These are phyloP conservation scores for Otus scops DNA, from an alignment of 2,797 vertebrate species.

Conservation along the genomic window DNA sequence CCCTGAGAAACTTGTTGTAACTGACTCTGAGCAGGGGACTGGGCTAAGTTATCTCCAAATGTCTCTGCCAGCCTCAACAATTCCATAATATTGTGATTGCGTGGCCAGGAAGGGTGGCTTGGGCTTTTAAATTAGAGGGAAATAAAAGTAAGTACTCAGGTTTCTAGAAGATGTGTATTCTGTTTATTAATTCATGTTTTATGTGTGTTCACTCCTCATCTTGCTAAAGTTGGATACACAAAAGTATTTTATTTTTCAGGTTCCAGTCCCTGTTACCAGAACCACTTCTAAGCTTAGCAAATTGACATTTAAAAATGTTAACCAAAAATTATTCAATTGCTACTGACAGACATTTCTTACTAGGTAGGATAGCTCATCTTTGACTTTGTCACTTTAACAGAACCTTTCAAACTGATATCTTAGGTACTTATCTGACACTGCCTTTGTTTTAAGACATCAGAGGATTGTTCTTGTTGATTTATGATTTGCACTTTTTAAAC, in stretches of 20 bases:
- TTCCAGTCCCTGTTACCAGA: background rate
- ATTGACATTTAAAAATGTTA: background rate
- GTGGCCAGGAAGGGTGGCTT: background rate
- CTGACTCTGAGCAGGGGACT: background rate
- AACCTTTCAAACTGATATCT: background rate
- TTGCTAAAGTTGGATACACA: background rate
- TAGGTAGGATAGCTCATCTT: background rate
- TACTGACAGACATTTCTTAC: background rate
- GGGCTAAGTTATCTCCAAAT: background rate
- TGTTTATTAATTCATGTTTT: background rate
- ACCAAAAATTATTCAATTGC: background rate
- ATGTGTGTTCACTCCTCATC: background rate
- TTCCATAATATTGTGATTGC: background rate
- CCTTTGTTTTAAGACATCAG: background rate
- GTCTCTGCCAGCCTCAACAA: background rate
- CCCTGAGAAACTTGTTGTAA: background rate
- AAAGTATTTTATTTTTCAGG: background rate
- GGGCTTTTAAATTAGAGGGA: background rate
- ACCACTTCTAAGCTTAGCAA: background rate
- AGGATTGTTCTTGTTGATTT: background rate
- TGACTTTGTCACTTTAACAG: background rate
- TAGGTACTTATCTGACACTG: accelerated
- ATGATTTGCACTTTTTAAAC: background rate
- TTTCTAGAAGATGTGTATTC: background rate
- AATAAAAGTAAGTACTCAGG: background rate